A percentile compares a stretch with the other conserved stretches of the same genome.
phyloP scores from a whole-genome alignment of 2,888 invertebrate genomes.

The Helleia helle region DNA sequence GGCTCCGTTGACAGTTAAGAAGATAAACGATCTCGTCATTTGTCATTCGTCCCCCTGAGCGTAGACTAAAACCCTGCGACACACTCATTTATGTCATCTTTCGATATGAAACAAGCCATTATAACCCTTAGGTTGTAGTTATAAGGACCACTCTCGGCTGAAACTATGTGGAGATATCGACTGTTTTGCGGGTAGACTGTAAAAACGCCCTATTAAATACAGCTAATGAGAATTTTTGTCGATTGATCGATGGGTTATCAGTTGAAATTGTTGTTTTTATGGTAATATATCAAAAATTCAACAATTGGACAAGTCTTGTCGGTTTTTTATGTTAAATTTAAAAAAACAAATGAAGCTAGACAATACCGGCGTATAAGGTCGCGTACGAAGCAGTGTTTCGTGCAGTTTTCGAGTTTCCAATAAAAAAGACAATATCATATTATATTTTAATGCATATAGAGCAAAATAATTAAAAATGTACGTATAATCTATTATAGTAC shows the following conservation, averaged over 20 bases:
- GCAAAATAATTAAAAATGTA: no score
- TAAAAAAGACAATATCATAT: no score
- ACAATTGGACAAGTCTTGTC: slow-evolving; percentile 5
- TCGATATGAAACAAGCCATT: slow-evolving; percentile 14
- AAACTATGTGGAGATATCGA: neutral
- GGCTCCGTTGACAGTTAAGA: slow-evolving; percentile 66
- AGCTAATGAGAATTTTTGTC: slow-evolving; percentile 52
- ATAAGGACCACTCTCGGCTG: neutral
- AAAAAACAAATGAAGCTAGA: no score
- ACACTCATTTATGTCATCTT: slow-evolving; percentile 27
- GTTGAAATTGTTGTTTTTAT: neutral
- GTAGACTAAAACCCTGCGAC: slow-evolving; percentile 31
- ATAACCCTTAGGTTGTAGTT: neutral
- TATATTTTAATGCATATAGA: no score
- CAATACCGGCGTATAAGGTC: no score
- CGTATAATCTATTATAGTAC: no score
- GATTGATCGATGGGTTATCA: slow-evolving; percentile 49
- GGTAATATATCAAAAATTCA: neutral
- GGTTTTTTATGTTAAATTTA: neutral
- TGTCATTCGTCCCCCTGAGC: slow-evolving; percentile 51
- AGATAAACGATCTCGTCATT: slow-evolving; percentile 68
- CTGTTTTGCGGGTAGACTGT: slow-evolving; percentile 17
- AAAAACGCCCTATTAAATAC: slow-evolving; percentile 61
- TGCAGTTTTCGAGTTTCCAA: no score
- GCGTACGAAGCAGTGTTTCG: no score